Percentiles rank a stretch among this genome's conserved stretches.
Conservation (phyloP, 2,888 invertebrate species). For the Tuberolachnus salignus region DNA sequence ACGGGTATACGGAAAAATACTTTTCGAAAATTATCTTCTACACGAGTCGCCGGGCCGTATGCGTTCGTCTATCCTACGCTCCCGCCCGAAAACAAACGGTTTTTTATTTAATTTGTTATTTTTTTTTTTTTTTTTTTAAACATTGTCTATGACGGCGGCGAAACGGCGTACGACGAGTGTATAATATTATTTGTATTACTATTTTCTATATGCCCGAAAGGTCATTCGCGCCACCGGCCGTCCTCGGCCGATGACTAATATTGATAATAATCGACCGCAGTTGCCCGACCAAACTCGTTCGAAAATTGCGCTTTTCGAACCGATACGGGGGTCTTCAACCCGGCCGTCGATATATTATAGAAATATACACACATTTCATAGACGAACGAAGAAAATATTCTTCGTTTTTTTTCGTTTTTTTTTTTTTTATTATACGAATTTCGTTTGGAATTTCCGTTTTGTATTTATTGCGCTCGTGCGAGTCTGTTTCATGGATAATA, state of each 20-base stretch:
- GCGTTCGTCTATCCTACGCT: background rate
- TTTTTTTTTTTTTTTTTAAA: background rate
- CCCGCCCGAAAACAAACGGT: constrained; percentile 6
- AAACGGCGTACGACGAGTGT: too few relatives aligned
- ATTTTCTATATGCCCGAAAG: too few relatives aligned
- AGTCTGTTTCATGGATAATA: too few relatives aligned
- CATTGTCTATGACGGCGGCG: too few relatives aligned
- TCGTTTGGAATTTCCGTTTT: background rate
- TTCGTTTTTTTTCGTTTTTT: too few relatives aligned
- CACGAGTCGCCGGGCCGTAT: too few relatives aligned
- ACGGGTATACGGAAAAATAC: too few relatives aligned
- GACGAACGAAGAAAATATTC: too few relatives aligned
- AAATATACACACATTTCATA: too few relatives aligned
- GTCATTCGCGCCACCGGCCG: background rate
- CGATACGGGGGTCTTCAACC: constrained; percentile 18
- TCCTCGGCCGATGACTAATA: constrained; percentile 18
- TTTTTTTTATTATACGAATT: constrained; percentile 4
- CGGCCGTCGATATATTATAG: background rate
- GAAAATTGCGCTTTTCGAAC: background rate
- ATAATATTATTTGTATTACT: too few relatives aligned
- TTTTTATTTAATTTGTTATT: background rate
- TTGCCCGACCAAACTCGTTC: constrained; percentile 22
- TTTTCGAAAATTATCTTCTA: too few relatives aligned
- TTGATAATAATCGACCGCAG: background rate
- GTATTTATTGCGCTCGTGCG: too few relatives aligned